Evolutionary conservation across 2,888 invertebrate genomes (phyloP).

Genomic region (Orthosia cruda): DNA sequence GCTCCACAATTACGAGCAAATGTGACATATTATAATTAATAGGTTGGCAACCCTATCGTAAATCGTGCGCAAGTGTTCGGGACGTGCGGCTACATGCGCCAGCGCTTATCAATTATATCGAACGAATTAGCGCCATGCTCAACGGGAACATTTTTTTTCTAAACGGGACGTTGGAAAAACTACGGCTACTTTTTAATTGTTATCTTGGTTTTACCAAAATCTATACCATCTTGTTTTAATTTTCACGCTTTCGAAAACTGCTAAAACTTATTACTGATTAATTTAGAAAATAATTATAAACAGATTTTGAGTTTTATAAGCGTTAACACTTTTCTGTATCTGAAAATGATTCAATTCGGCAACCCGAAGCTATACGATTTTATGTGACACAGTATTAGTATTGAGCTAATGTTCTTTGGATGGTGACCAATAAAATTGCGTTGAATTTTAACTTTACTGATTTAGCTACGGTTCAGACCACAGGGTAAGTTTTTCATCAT

Average conservation of each 20-base stretch:
- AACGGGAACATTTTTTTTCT: too few species aligned
- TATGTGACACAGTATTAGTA: conserved; percentile 25
- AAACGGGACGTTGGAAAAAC: too few species aligned
- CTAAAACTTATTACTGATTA: too few species aligned
- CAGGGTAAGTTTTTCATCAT: not conserved
- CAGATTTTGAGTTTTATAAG: too few species aligned
- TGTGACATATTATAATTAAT: conserved; percentile 65
- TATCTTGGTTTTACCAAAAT: too few species aligned
- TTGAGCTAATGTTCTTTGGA: conserved; percentile 11
- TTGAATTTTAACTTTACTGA: not conserved
- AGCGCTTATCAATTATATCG: conserved; percentile 68
- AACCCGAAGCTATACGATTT: not conserved
- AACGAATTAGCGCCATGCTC: conserved; percentile 62
- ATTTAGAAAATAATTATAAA: too few species aligned
- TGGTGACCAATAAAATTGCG: conserved; percentile 11
- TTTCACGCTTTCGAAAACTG: too few species aligned
- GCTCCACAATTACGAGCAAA: conserved; percentile 50
- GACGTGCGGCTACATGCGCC: conserved; percentile 67
- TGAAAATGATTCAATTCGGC: too few species aligned
- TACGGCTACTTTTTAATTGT: too few species aligned
- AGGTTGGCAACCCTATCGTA: conserved; percentile 61
- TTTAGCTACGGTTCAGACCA: not conserved
- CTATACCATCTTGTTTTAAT: too few species aligned
- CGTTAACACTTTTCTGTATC: too few species aligned
- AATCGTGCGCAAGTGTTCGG: conserved; percentile 60